phyloP scores from a whole-genome alignment of 2,797 vertebrate species.

The Rhinophrynus dorsalis region DNA sequence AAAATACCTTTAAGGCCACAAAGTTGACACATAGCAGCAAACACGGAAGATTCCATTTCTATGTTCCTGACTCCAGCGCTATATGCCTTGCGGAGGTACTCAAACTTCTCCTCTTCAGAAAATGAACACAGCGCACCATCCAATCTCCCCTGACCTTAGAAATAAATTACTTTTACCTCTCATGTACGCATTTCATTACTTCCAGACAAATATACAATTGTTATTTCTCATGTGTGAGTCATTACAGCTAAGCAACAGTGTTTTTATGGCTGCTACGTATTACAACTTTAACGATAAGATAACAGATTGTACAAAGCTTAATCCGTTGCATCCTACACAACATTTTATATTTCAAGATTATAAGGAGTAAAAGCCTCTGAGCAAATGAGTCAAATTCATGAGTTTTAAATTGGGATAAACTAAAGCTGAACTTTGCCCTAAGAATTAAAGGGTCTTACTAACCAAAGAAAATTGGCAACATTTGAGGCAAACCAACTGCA shows the following conservation, averaged over 20 bases:
- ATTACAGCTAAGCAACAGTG: not conserved
- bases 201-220: slow-evolving; percentile 25
- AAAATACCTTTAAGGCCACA: slow-evolving; percentile 82
- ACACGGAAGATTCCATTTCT: slow-evolving; percentile 87
- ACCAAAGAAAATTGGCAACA: too few species aligned
- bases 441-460: too few species aligned
- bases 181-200: slow-evolving; percentile 21
- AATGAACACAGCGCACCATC: slow-evolving; percentile 86
- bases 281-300: not conserved
- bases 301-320: not conserved
- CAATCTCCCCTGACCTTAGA: slow-evolving; percentile 80
- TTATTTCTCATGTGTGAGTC: slow-evolving; percentile 3
- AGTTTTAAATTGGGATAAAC: too few species aligned
- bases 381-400: too few species aligned
- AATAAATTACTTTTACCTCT: slow-evolving; percentile 37
- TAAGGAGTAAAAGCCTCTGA: too few species aligned
- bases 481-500: too few species aligned
- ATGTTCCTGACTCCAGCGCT: slow-evolving; percentile 79
- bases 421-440: too few species aligned
- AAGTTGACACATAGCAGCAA: slow-evolving; percentile 81
- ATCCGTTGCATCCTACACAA: too few species aligned
- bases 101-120: slow-evolving; percentile 81
- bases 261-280: not conserved
- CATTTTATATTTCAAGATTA: too few species aligned
- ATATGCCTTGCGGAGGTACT: slow-evolving; percentile 81